Base-by-base conservation (phyloP, 2,797 vertebrate species). In the Taenioides sp. region DNA sequence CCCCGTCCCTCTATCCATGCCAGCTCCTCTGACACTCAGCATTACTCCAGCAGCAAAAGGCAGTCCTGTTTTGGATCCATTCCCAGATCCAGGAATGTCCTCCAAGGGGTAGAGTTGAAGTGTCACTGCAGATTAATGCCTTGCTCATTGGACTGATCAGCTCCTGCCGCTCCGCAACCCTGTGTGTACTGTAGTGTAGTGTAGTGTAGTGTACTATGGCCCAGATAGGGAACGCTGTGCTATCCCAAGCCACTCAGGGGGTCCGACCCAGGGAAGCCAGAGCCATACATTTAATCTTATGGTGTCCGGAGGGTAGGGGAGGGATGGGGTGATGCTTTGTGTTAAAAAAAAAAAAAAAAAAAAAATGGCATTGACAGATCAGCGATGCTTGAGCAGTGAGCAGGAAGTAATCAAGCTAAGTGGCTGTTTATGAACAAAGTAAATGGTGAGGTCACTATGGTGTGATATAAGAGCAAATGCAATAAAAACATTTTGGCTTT, bases 51-150 rank as follows among this genome's bases (percentile, higher is more conserved):
- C 84, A 86, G 82, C 86, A 80, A 81, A 80, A 84, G 83, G 80
- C 81, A 70, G 65, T 72, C 76, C 84, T 88, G 85, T 90, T 84
- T 90, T 94, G 93, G 92, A 92, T 70, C 0, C 72, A 65, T 89
- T 92, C 93, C 93, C 91, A 86, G 88, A 49, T 52, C 81, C 72
- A 79, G 84, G 60, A 62, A 89, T 76, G 76, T 91, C 88, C 91
- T 93, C 90, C 80, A 89, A 87, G 81, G 81, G 85, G 85, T 84
- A 90, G 84, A 91, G 84, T 87, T 83, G 75, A 80, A 73, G 82
- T 92, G 93, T 93, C 92, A 91, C 77, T 74, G 79, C 88, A 93
- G 93, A 94, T 94, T 89, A 93, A 93, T 93, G 89, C 91, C 73
- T 84, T 85, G 84, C 91, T 84, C 74, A 74, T 83, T 90, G 89